Evolutionary conservation across 1,140 invertebrate species (phyloP).

Genomic region (Psix sp.): DNA sequence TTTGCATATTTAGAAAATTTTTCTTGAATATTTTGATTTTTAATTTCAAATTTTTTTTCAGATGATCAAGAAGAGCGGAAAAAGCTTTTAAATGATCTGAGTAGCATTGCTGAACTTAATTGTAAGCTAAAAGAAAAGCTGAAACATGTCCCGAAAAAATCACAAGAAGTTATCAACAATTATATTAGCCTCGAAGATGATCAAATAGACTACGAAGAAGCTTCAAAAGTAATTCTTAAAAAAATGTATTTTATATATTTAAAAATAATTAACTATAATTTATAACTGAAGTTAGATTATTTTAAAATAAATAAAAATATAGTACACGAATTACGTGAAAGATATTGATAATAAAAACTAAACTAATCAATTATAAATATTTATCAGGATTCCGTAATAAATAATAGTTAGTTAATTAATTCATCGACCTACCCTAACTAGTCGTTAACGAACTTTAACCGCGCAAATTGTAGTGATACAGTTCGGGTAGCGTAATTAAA

Average conservation of each 20-base stretch:
- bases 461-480: slow-evolving; percentile 20
- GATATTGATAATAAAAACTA: too few relatives aligned
- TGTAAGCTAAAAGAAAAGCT: slow-evolving; percentile 41
- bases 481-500: slow-evolving; percentile 1
- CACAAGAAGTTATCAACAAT: slow-evolving; percentile 16
- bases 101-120: slow-evolving; percentile 37
- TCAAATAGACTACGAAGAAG: slow-evolving; percentile 21
- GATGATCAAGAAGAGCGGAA: slow-evolving; percentile 38
- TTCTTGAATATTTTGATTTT: too few relatives aligned
- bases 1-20: too few relatives aligned
- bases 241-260: too few relatives aligned
- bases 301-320: too few relatives aligned
- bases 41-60: too few relatives aligned
- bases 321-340: too few relatives aligned
- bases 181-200: slow-evolving; percentile 14
- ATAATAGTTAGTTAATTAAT: neutral
- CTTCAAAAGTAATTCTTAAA: slow-evolving; percentile 6
- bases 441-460: slow-evolving; percentile 36
- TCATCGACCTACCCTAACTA: slow-evolving; percentile 25
- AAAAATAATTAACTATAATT: too few relatives aligned
- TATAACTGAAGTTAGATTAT: too few relatives aligned
- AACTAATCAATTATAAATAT: too few relatives aligned
- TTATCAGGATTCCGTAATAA: neutral
- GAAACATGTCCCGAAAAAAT: slow-evolving; percentile 24
- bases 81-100: slow-evolving; percentile 26